Evolutionary conservation across 2,113 vertebrate species (phyloP).

Genomic region (Brachirus orientalis): DNA sequence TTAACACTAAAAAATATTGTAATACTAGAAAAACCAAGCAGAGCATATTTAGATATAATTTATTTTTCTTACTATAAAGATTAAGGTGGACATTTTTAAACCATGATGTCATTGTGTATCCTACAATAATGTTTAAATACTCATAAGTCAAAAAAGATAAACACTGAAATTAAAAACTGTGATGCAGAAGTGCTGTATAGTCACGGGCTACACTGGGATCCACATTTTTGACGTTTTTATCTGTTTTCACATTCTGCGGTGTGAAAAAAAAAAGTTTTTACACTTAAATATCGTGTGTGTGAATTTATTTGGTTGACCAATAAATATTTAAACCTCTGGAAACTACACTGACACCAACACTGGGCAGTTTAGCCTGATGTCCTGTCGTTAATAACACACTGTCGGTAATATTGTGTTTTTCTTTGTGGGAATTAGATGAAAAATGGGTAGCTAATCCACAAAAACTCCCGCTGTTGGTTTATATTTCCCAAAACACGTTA

Average conservation of each 20-base stretch:
- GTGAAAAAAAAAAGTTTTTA: not conserved
- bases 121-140: not conserved
- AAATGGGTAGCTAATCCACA: not conserved
- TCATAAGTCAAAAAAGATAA: slow-evolving; percentile 2
- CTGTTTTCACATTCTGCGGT: not conserved
- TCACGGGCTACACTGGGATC: slow-evolving; percentile 11
- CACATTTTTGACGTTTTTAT: not conserved
- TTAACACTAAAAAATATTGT: slow-evolving; percentile 51
- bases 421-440: not conserved
- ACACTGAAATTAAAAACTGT: slow-evolving; percentile 45
- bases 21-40: not conserved
- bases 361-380: not conserved
- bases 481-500: too few species aligned
- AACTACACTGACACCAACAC: not conserved
- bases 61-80: slow-evolving; percentile 29
- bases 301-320: not conserved
- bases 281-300: too few species aligned
- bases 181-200: slow-evolving; percentile 11
- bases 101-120: slow-evolving; percentile 9
- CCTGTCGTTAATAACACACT: not conserved
- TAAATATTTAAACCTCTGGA: not conserved
- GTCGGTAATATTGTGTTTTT: not conserved
- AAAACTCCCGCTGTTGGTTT: too few species aligned
- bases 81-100: slow-evolving; percentile 23
- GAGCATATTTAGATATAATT: slow-evolving; percentile 28